Evolutionary conservation across 2,888 invertebrate species (phyloP).

Genomic region (Ophraella communa): DNA sequence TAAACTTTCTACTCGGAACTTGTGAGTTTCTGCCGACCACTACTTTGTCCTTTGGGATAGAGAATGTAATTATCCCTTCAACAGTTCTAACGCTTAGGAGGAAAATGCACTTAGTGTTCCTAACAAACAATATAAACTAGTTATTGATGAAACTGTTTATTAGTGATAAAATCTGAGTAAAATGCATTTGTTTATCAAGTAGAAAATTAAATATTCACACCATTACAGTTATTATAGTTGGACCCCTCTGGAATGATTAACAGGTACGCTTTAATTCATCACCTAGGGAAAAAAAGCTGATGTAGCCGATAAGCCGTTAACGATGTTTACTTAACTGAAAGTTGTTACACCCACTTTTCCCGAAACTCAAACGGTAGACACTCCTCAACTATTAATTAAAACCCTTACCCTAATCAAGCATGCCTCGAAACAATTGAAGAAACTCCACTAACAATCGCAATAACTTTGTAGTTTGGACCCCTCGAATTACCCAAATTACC

Average conservation of each 20-base stretch:
- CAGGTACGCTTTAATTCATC: not conserved
- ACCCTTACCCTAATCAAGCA: conserved; percentile 34
- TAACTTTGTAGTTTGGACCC: conserved; percentile 23
- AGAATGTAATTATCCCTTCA: conserved; percentile 7
- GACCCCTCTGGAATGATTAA: not conserved
- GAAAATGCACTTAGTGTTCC: not conserved
- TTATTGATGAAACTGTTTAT: not conserved
- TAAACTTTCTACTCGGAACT: conserved; percentile 5
- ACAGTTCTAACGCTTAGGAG: not conserved
- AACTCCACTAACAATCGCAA: conserved; percentile 39
- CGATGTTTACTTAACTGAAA: conserved; percentile 23
- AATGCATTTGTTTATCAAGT: not conserved
- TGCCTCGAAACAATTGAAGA: conserved; percentile 38
- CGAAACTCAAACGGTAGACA: conserved; percentile 13
- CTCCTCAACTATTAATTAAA: conserved; percentile 36
- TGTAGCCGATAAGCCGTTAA: conserved; percentile 15
- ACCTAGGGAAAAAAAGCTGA: conserved; percentile 3
- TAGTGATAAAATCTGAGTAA: too few relatives aligned
- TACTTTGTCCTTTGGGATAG: conserved; percentile 1
- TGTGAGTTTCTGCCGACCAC: conserved; percentile 1
- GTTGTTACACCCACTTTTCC: conserved; percentile 27
- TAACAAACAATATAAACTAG: not conserved
- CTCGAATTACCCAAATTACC: conserved; percentile 32
- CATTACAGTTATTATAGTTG: not conserved
- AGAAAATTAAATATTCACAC: not conserved